These are phyloP conservation scores for Morpho achilles DNA, from an alignment of 2,888 invertebrate genomes.

Conservation along the genomic window DNA sequence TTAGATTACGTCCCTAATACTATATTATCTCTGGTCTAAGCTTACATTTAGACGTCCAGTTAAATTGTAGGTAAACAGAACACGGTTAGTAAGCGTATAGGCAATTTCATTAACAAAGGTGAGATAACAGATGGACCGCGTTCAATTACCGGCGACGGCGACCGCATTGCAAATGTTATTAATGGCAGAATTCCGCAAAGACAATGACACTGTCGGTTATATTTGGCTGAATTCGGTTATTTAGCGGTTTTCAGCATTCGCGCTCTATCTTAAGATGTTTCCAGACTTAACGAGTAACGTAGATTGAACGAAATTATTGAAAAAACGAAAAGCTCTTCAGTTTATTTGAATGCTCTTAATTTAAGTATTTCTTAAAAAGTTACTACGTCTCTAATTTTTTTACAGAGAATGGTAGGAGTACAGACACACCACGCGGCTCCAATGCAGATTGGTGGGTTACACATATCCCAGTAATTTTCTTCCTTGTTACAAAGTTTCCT, in stretches of 20 bases:
- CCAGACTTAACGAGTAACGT: not conserved
- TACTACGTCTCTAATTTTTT: no score
- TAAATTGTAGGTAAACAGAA: conserved; percentile 6
- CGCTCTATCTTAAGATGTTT: not conserved
- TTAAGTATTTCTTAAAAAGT: no score
- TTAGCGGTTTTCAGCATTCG: conserved; percentile 19
- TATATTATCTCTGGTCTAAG: no score
- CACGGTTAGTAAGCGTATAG: conserved; percentile 50
- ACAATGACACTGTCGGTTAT: conserved; percentile 43
- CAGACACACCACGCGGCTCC: no score
- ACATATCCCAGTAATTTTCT: no score
- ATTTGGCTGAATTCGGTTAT: conserved; percentile 21
- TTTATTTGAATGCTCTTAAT: no score
- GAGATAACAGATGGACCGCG: conserved; percentile 53
- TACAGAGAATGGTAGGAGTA: no score
- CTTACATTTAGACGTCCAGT: not conserved
- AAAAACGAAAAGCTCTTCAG: no score
- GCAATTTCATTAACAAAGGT: conserved; percentile 51
- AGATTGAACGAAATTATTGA: no score
- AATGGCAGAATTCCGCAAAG: conserved; percentile 54
- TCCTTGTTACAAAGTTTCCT: no score
- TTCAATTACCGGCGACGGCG: conserved; percentile 51
- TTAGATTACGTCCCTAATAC: not conserved
- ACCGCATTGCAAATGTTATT: conserved; percentile 63
- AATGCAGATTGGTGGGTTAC: no score